Base-by-base conservation (phyloP, 1,140 invertebrate species). In the Microplitis mediator region DNA sequence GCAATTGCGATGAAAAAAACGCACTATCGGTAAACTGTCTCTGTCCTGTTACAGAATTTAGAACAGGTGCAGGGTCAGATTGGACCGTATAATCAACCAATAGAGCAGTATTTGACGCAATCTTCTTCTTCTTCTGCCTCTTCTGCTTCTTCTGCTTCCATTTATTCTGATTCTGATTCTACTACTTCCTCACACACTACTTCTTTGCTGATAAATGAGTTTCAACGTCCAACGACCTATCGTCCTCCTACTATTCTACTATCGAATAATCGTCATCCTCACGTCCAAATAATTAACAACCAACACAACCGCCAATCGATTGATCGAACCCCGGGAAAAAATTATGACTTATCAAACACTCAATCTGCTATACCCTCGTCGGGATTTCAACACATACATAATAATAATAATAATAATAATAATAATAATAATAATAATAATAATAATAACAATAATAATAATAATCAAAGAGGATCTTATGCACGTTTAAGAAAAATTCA, bases 41-140 rank as follows among this genome's bases (percentile, higher is more conserved):
- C 85, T 86, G 85, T 85, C 85, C 60, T 87, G 83, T 87, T 87
- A 83, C 85, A 87, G 85, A 87, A 84, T 84, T 84, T 83, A 82
- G 83, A 83, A 82, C 85, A 86, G 84, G 85, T 83, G 84, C 84
- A 87, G 84, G 72, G 74, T 71, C 61, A 56, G 61, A 51, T 39
- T 32, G 69, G 75, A 71, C 69, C 77, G 78, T 78, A 78, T 69
- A 69, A 73, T 69, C 80, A 82, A 78, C 77, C 82, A 75, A 61
- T 74, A 58, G 35, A 60, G 58, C 65, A 51, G 56, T 64, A 54
- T 66, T 71, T 69, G 60, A 56, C 70, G 75, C 60, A 66, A 67
- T 74, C 75, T 39, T 23, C 75, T 34, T 23, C 72, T 62, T 72
- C 76, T 75, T 70, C 76, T 74, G 77, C 78, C 68, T 73, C 74